These are phyloP conservation scores for Agrotis puta DNA, from an alignment of 2,888 invertebrate species.

Conservation along the genomic window DNA sequence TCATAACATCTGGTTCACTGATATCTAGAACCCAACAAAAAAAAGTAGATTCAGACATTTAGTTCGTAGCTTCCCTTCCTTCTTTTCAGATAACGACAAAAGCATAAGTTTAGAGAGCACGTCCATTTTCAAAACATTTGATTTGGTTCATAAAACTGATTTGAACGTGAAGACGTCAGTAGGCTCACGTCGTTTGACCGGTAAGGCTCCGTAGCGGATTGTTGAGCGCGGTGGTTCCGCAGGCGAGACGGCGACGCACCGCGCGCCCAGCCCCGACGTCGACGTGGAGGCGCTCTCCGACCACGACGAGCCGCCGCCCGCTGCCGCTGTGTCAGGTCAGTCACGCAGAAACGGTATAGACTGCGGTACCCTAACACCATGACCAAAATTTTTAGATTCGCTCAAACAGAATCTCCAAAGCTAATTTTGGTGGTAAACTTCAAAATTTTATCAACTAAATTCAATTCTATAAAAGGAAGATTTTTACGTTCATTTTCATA, in stretches of 20 bases:
- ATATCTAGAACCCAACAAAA: slow-evolving; percentile 35
- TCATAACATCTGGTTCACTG: slow-evolving; percentile 26
- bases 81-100: slow-evolving; percentile 61
- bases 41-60: slow-evolving; percentile 51
- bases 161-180: slow-evolving; percentile 60
- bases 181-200: slow-evolving; percentile 68
- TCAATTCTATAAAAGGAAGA: slow-evolving; percentile 21
- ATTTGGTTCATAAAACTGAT: slow-evolving; percentile 60
- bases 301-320: slow-evolving; percentile 89
- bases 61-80: slow-evolving; percentile 62
- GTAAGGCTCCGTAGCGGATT: slow-evolving; percentile 70
- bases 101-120: slow-evolving; percentile 57
- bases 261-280: slow-evolving; percentile 92
- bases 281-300: slow-evolving; percentile 93
- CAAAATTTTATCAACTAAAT: slow-evolving; percentile 8
- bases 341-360: slow-evolving; percentile 86
- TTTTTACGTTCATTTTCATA: slow-evolving; percentile 12
- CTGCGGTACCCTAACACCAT: slow-evolving; percentile 46
- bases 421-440: not conserved
- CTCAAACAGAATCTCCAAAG: slow-evolving; percentile 19
- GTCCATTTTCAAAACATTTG: slow-evolving; percentile 60
- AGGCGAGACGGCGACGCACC: slow-evolving; percentile 93
- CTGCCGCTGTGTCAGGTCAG: slow-evolving; percentile 91
- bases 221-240: slow-evolving; percentile 75
- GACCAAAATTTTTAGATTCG: slow-evolving; percentile 6